phyloP scores from a whole-genome alignment of 2,888 invertebrate genomes.

The Erebia ligea region DNA sequence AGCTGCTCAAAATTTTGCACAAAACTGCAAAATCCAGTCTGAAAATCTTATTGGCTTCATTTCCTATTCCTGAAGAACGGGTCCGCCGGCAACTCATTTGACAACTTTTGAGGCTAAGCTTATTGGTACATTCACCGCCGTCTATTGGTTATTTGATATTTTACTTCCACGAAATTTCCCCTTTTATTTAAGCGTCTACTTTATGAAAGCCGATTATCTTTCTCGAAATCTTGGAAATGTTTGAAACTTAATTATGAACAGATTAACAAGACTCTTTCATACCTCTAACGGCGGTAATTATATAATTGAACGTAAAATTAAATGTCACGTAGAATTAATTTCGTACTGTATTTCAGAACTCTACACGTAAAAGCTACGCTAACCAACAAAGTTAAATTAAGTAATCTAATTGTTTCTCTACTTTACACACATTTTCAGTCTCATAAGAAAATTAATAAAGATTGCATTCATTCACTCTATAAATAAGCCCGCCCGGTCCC shows the following conservation, averaged over 20 bases:
- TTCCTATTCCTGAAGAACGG: conserved; percentile 4
- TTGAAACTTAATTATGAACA: conserved; percentile 9
- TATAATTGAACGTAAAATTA: conserved; percentile 3
- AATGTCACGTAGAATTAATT: conserved; percentile 6
- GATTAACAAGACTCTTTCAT: conserved; percentile 4
- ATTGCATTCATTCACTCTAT: neutral
- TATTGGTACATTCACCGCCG: conserved; percentile 15
- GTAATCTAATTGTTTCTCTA: neutral
- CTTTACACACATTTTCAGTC: too few relatives aligned
- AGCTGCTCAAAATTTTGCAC: neutral
- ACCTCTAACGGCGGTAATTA: neutral
- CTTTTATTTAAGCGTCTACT: conserved; percentile 10
- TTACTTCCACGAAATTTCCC: conserved; percentile 2
- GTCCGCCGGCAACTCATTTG: conserved; percentile 1
- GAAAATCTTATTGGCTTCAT: conserved; percentile 1
- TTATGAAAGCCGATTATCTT: conserved; percentile 12
- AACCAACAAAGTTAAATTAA: neutral
- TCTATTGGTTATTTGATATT: conserved; percentile 8
- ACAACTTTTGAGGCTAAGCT: conserved; percentile 17
- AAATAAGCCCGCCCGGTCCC: neutral
- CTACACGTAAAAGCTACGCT: neutral
- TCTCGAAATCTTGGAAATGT: neutral
- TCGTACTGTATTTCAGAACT: neutral
- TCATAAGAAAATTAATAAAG: too few relatives aligned
- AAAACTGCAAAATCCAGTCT: neutral